A percentile compares a stretch with the other conserved stretches of the same genome.
phyloP scores from a whole-genome alignment of 1,140 invertebrate species.

The Hylaeus anthracinus region DNA sequence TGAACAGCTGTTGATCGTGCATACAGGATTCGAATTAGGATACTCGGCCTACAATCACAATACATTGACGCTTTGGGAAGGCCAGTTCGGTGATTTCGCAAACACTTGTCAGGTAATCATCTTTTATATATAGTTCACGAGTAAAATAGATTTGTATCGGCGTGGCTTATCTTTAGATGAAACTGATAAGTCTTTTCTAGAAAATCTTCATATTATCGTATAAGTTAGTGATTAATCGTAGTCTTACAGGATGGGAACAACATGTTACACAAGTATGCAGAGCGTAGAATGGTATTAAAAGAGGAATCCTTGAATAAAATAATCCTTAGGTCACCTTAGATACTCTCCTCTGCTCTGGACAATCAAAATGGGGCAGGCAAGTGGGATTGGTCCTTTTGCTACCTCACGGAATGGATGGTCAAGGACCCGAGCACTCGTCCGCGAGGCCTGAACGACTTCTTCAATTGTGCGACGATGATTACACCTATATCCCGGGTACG shows the following conservation, averaged over 20 bases:
- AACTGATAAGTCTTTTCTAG: no score
- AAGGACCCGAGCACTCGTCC: slow-evolving; percentile 94
- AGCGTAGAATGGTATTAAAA: neutral
- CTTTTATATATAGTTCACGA: neutral
- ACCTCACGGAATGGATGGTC: slow-evolving; percentile 95
- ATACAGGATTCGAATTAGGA: slow-evolving; percentile 89
- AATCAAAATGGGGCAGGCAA: slow-evolving; percentile 93
- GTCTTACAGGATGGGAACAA: no score
- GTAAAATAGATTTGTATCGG: neutral
- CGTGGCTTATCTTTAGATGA: neutral
- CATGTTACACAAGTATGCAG: no score
- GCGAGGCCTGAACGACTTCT: slow-evolving; percentile 91
- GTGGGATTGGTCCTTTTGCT: slow-evolving; percentile 91
- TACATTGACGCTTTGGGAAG: slow-evolving; percentile 93
- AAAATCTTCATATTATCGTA: neutral
- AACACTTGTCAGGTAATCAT: slow-evolving; percentile 85
- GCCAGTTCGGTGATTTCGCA: slow-evolving; percentile 94
- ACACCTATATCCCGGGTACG: slow-evolving; percentile 82
- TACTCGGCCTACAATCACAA: slow-evolving; percentile 92
- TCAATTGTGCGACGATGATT: slow-evolving; percentile 90
- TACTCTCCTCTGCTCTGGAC: slow-evolving; percentile 89
- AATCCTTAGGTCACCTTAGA: slow-evolving; percentile 89
- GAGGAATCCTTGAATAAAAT: neutral
- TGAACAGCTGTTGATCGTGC: slow-evolving; percentile 8
- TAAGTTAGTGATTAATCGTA: neutral